Conservation (phyloP, 2,113 vertebrate species). For the Menura novaehollandiae region DNA sequence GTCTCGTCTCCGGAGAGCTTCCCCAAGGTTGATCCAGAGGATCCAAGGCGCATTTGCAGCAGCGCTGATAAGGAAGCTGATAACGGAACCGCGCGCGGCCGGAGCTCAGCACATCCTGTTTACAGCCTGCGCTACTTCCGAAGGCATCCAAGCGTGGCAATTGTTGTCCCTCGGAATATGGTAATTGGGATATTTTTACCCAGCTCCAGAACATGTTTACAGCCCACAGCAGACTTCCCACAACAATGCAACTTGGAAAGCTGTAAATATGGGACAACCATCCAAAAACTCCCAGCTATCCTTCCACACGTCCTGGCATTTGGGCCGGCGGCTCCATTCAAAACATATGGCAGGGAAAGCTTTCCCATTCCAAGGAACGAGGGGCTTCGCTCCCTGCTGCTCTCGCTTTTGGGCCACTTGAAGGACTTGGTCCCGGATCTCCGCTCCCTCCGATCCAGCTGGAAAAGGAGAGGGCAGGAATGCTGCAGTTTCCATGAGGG, state of each 20-base stretch:
- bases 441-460: background rate
- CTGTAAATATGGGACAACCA: conserved; percentile 21
- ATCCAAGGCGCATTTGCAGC: background rate
- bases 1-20: background rate
- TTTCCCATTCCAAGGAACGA: background rate
- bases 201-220: conserved; percentile 65
- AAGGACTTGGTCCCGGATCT: background rate
- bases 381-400: conserved; percentile 45
- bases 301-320: conserved; percentile 60
- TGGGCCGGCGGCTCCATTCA: conserved; percentile 56
- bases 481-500: too few species aligned
- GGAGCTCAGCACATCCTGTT: conserved; percentile 59
- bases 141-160: conserved; percentile 59
- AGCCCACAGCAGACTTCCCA: conserved; percentile 42
- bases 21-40: background rate
- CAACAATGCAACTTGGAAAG: conserved; percentile 46
- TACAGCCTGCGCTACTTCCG: conserved; percentile 65
- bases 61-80: too few species aligned
- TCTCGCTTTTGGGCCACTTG: background rate
- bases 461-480: background rate
- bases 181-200: conserved; percentile 70
- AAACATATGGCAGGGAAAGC: conserved; percentile 63
- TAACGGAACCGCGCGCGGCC: background rate
- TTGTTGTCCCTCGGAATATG: conserved; percentile 69
- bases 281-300: conserved; percentile 37